A percentile compares a stretch with the other conserved stretches of the same genome.
Conservation (phyloP, 1,140 invertebrate genomes). For the Heliconius hewitsoni region DNA sequence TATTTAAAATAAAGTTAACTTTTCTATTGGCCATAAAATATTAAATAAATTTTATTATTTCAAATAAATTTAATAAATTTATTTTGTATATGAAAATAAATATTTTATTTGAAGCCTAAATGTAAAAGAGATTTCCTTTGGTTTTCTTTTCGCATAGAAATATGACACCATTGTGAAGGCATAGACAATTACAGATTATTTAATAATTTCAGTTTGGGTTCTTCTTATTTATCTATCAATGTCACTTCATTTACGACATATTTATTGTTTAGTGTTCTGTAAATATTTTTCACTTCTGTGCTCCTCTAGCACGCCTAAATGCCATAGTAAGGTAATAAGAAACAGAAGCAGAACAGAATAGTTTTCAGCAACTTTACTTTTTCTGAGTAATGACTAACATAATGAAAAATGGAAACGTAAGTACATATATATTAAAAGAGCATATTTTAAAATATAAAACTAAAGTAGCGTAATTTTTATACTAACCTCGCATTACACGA, state of each 20-base stretch:
- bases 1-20: background rate
- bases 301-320: too few relatives aligned
- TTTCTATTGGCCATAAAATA: background rate
- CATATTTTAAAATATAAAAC: too few relatives aligned
- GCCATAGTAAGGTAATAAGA: too few relatives aligned
- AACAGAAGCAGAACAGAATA: too few relatives aligned
- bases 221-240: background rate
- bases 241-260: background rate
- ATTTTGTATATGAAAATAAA: background rate
- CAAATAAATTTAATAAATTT: too few relatives aligned
- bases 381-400: too few relatives aligned
- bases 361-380: too few relatives aligned
- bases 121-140: background rate
- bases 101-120: background rate
- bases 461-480: too few relatives aligned
- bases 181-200: background rate
- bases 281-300: background rate
- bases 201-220: background rate
- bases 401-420: constrained; percentile 50
- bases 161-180: background rate
- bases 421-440: constrained; percentile 8
- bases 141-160: background rate
- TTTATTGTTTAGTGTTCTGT: too few relatives aligned
- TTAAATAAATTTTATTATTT: too few relatives aligned
- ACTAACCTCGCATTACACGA: too few relatives aligned